Percentiles rank a stretch among this genome's conserved stretches.
Evolutionary conservation across 2,888 invertebrate genomes (phyloP).

Genomic region (Stegana nigrithorax): DNA sequence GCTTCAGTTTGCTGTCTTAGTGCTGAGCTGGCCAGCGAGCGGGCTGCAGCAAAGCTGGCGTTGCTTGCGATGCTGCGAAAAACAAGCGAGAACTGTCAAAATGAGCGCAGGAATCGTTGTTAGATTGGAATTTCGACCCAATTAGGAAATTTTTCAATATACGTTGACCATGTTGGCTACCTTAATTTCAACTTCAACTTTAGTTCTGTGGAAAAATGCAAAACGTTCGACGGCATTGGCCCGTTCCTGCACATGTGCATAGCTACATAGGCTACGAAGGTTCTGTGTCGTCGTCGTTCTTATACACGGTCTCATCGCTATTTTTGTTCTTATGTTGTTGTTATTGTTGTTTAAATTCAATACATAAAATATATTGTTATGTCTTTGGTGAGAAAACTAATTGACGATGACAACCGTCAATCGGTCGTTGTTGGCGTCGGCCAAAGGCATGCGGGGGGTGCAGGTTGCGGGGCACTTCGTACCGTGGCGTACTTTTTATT

Average conservation of each 20-base stretch:
- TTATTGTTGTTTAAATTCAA: constrained; percentile 16
- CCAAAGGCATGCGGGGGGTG: neutral
- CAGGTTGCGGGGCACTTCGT: neutral
- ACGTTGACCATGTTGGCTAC: constrained; percentile 2
- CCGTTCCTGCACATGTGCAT: constrained; percentile 34
- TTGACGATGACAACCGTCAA: constrained; percentile 50
- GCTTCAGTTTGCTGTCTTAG: no score
- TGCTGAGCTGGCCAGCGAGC: no score
- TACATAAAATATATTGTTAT: constrained; percentile 58
- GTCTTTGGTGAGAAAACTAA: constrained; percentile 58
- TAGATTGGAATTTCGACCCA: constrained; percentile 65
- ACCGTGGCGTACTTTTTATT: neutral
- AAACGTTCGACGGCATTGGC: constrained; percentile 21
- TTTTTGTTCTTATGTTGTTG: neutral
- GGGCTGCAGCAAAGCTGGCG: no score
- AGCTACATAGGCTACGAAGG: constrained; percentile 28
- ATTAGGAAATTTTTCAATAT: constrained; percentile 56
- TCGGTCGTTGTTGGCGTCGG: neutral
- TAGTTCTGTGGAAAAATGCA: constrained; percentile 29
- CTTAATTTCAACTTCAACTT: constrained; percentile 20
- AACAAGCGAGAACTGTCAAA: constrained; percentile 30
- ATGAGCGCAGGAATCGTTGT: constrained; percentile 48
- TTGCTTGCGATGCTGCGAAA: constrained; percentile 26
- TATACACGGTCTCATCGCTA: neutral
- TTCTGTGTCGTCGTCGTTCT: neutral